Conservation (phyloP, 2,797 vertebrate genomes). For the Allobates femoralis region DNA sequence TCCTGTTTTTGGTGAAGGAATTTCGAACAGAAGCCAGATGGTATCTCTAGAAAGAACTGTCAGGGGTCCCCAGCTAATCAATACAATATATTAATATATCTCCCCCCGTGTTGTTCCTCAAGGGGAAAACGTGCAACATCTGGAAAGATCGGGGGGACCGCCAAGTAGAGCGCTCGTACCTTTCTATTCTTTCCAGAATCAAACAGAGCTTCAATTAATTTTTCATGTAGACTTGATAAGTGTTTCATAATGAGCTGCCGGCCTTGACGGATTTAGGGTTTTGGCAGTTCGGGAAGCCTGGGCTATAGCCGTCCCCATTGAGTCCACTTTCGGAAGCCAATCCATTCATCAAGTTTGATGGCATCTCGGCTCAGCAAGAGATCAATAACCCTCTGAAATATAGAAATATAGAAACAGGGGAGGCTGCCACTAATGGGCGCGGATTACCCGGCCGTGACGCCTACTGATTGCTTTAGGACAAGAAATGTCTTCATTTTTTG, state of each 20-base stretch:
- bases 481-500: slow-evolving; percentile 53
- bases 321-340: slow-evolving; percentile 96
- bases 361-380: slow-evolving; percentile 96
- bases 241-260: slow-evolving; percentile 88
- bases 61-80: slow-evolving; percentile 99
- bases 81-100: slow-evolving; percentile 99
- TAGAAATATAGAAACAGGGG: slow-evolving; percentile 69
- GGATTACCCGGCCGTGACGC: slow-evolving; percentile 74
- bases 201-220: slow-evolving; percentile 88
- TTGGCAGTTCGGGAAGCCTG: slow-evolving; percentile 85
- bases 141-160: slow-evolving; percentile 87
- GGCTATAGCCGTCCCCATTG: slow-evolving; percentile 95
- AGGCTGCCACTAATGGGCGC: slow-evolving; percentile 72
- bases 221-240: slow-evolving; percentile 89
- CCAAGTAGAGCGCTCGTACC: slow-evolving; percentile 80
- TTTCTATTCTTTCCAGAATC: slow-evolving; percentile 76
- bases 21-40: slow-evolving; percentile 98
- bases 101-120: slow-evolving; percentile 91
- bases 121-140: slow-evolving; percentile 92
- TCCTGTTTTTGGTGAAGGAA: slow-evolving; percentile 99
- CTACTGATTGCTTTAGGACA: slow-evolving; percentile 75
- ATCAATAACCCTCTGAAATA: slow-evolving; percentile 90
- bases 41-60: slow-evolving; percentile 99
- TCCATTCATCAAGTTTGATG: slow-evolving; percentile 99
- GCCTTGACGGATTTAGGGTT: slow-evolving; percentile 83